A percentile compares a stretch with the other conserved stretches of the same genome.
These are phyloP conservation scores for Sceliomorpha sp. DNA, from an alignment of 2,888 invertebrate species.

Conservation along the genomic window DNA sequence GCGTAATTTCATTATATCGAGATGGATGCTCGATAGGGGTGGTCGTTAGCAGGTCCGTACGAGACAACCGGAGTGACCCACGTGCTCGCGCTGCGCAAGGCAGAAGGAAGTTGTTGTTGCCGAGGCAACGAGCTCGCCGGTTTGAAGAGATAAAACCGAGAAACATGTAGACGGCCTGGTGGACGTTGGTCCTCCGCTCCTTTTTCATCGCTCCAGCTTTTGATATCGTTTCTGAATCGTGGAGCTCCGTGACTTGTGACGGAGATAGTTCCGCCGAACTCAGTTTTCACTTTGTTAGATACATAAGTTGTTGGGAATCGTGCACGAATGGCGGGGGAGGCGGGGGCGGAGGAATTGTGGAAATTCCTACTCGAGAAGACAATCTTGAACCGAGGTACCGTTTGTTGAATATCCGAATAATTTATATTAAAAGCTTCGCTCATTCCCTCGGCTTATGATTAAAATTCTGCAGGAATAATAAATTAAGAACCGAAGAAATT, in stretches of 20 bases:
- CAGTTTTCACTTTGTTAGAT: too few relatives aligned
- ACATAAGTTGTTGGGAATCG: too few relatives aligned
- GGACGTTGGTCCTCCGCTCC: neutral
- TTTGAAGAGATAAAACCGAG: constrained; percentile 15
- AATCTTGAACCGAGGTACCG: too few relatives aligned
- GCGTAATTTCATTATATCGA: constrained; percentile 74
- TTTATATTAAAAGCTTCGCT: too few relatives aligned
- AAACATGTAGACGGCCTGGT: constrained; percentile 1
- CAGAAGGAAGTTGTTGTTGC: constrained; percentile 50
- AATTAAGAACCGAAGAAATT: neutral
- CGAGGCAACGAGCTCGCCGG: constrained; percentile 33
- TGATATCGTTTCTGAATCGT: too few relatives aligned
- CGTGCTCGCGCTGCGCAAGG: constrained; percentile 29
- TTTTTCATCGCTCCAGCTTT: constrained; percentile 17
- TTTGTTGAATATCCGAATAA: too few relatives aligned
- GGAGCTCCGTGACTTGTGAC: too few relatives aligned
- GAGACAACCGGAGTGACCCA: constrained; percentile 50
- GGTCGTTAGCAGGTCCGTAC: constrained; percentile 64
- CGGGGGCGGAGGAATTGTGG: too few relatives aligned
- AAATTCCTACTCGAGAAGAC: too few relatives aligned
- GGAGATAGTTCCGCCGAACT: too few relatives aligned
- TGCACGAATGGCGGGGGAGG: too few relatives aligned
- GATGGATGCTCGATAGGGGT: constrained; percentile 66
- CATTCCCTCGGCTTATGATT: neutral
- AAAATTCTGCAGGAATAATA: constrained; percentile 7